These are phyloP conservation scores for Drosophila yakuba DNA, from an alignment of 1,140 invertebrate genomes.

Conservation along the genomic window DNA sequence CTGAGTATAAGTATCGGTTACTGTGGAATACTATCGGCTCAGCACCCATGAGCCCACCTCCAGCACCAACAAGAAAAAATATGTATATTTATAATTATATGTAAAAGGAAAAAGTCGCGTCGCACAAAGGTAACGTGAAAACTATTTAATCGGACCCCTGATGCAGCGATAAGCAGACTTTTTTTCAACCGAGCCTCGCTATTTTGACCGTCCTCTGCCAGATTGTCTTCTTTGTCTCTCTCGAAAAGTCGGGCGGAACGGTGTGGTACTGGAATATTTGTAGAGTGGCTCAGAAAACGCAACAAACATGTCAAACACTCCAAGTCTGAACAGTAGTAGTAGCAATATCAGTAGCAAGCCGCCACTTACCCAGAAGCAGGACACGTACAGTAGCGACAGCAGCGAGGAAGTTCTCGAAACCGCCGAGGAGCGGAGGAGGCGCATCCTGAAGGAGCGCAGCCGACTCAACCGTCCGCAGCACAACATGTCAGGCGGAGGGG, in stretches of 20 bases:
- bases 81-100: conserved; percentile 6
- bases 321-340: conserved; percentile 73
- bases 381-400: conserved; percentile 87
- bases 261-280: background rate
- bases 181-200: background rate
- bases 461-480: conserved; percentile 52
- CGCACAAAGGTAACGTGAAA: conserved; percentile 4
- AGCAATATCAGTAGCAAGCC: conserved; percentile 65
- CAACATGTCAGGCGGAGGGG: conserved; percentile 54
- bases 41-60: background rate
- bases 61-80: conserved; percentile 6
- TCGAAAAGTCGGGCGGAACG: conserved; percentile 4
- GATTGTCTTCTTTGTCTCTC: conserved; percentile 9
- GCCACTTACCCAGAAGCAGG: conserved; percentile 57
- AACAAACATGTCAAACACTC: conserved; percentile 80
- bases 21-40: background rate
- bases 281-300: conserved; percentile 11
- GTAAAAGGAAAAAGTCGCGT: conserved; percentile 7
- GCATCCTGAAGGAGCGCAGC: conserved; percentile 88
- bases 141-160: background rate
- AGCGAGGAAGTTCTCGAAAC: conserved; percentile 89
- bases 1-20: background rate
- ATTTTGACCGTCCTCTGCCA: conserved; percentile 1
- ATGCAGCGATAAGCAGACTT: conserved; percentile 1
- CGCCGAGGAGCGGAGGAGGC: conserved; percentile 87